Base-by-base conservation (phyloP, 1,140 invertebrate genomes). In the Papilio polyxenes region DNA sequence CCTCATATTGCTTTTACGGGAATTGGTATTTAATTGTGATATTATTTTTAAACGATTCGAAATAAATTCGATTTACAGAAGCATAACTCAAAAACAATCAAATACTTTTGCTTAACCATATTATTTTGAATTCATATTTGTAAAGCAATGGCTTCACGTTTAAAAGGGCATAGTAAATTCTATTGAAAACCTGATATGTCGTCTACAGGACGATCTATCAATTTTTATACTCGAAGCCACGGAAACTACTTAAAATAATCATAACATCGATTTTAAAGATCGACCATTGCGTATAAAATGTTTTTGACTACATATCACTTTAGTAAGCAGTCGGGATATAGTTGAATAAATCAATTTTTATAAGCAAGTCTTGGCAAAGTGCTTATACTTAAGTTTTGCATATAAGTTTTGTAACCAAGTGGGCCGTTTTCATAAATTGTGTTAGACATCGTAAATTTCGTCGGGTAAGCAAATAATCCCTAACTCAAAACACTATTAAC, bases 401-500 rank as follows among this genome's bases (percentile, higher is more conserved):
- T 72, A 37, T 40, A 72, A 72, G 65, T 40, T 72, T 37, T 72
- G 31, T 72, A 72, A 72, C 31, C 65, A 72, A 72, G 31, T 72
- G 65, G 62, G 65, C 65, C 31, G 65, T 37, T 72, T 72, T 40
- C 65, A 72, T 72, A 72, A 72, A 72, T 72, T 72, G 65, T 72
- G 65, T 72, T 72, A 72, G 65, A 9, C 65, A 53, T 77, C 75
- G 48, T 77, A 77, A 77, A 77, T 77, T 49, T 56, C 20, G n/a
- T 51, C 20, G 75, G 48, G 44, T 31, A 53, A 31, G 75, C 75
- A 77, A 77, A 77, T 77, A 77, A 53, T 77, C 75, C 75, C 48
- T 77, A 77, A 77, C 75, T 77, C 75, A 56, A 77, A 77, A 77
- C 75, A 77, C 75, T 77, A 77, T 77, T 77, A 77, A 77, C 75